Conservation (phyloP, 2,113 vertebrate genomes). For the Beaufortia kweichowensis region DNA sequence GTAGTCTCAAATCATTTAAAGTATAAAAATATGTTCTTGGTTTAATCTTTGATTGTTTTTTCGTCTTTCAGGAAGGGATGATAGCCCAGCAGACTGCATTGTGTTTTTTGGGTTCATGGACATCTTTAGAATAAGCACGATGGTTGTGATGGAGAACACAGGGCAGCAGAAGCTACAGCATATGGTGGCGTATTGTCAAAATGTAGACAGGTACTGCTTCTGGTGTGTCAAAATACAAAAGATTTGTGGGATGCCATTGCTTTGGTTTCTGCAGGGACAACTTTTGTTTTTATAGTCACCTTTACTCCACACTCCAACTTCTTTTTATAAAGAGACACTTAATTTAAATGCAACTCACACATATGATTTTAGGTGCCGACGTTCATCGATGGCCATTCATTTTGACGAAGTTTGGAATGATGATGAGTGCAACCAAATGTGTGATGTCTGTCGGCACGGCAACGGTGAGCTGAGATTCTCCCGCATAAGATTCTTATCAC, state of each 20-base stretch:
- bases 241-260: constrained; percentile 28
- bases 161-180: constrained; percentile 92
- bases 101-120: constrained; percentile 91
- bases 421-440: constrained; percentile 87
- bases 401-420: constrained; percentile 96
- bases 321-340: too few species aligned
- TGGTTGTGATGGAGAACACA: constrained; percentile 98
- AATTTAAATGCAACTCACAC: too few species aligned
- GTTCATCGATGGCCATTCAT: constrained; percentile 88
- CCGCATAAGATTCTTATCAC: too few species aligned
- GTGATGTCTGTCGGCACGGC: constrained; percentile 84
- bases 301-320: too few species aligned
- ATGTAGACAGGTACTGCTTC: constrained; percentile 70
- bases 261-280: constrained; percentile 41
- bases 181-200: constrained; percentile 93
- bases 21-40: neutral
- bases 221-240: neutral
- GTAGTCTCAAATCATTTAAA: neutral
- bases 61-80: constrained; percentile 84
- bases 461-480: constrained; percentile 66
- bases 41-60: neutral
- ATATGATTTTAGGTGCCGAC: constrained; percentile 89
- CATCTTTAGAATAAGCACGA: constrained; percentile 91
- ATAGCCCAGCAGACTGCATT: constrained; percentile 88
- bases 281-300: too few species aligned